phyloP scores from a whole-genome alignment of 2,113 vertebrate species.

The Prionailurus bengalensis region DNA sequence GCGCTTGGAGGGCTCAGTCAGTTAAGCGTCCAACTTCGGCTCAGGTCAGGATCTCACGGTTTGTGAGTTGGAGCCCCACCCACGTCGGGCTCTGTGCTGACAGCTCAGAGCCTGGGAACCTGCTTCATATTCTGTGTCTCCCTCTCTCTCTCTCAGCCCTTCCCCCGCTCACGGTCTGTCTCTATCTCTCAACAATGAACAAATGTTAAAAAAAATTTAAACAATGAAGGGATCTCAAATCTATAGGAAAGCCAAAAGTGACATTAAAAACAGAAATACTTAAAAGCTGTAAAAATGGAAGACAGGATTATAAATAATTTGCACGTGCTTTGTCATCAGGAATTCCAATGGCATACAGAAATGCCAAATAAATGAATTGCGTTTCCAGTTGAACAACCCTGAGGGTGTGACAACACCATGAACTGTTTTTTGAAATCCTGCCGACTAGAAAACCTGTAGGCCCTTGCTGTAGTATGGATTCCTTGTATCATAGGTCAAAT shows the following conservation, averaged over 20 bases:
- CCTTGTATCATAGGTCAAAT: neutral
- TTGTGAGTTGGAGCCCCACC: too few species aligned
- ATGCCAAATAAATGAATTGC: neutral
- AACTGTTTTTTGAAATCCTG: neutral
- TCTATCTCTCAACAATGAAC: too few species aligned
- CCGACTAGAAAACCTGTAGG: neutral
- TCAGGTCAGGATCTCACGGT: too few species aligned
- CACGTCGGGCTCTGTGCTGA: too few species aligned
- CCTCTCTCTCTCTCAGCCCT: too few species aligned
- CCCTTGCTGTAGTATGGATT: neutral
- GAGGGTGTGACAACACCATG: neutral
- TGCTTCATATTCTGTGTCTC: too few species aligned
- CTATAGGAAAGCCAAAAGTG: neutral
- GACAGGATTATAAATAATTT: slow-evolving; percentile 43
- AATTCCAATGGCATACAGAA: slow-evolving; percentile 15
- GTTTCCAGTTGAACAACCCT: neutral
- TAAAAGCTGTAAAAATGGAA: neutral
- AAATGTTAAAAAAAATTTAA: neutral
- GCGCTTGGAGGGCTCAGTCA: too few species aligned
- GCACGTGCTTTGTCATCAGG: neutral
- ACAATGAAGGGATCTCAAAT: neutral
- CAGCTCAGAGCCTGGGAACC: too few species aligned
- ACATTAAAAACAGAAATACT: neutral
- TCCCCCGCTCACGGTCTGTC: too few species aligned
- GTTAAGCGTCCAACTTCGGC: too few species aligned